phyloP scores from a whole-genome alignment of 2,797 vertebrate species.

The Macrochelys suwanniensis region DNA sequence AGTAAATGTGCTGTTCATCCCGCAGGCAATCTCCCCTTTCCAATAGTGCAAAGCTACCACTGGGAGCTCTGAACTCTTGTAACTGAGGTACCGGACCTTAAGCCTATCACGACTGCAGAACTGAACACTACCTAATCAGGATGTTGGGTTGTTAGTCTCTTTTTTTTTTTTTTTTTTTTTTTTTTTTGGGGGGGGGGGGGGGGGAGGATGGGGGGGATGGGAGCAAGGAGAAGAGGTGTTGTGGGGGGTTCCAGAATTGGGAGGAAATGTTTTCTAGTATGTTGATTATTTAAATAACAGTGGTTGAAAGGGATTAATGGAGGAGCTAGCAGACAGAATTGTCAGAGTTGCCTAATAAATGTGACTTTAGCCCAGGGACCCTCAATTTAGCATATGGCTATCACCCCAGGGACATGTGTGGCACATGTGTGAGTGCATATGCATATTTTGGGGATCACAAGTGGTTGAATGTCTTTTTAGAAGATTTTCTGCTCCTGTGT shows the following conservation, averaged over 20 bases:
- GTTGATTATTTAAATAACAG: not conserved
- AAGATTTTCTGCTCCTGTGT: not conserved
- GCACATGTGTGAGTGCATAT: not conserved
- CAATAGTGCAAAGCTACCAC: rapidly evolving
- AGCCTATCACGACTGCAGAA: not conserved
- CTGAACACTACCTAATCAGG: rapidly evolving
- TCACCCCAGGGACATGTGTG: not conserved
- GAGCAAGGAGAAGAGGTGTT: not conserved
- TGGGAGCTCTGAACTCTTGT: not conserved
- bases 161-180: too few relatives aligned
- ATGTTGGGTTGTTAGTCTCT: not conserved
- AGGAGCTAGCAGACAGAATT: not conserved
- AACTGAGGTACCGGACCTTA: not conserved
- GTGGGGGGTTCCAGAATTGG: rapidly evolving
- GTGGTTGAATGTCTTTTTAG: not conserved
- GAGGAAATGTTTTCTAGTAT: not conserved
- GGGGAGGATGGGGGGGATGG: not conserved
- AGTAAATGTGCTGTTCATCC: not conserved
- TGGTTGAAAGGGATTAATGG: not conserved
- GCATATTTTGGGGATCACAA: not conserved
- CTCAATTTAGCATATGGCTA: not conserved
- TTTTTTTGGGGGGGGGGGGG: too few relatives aligned
- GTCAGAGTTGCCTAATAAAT: not conserved
- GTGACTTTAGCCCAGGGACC: not conserved
- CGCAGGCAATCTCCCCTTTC: not conserved